A percentile compares a stretch with the other conserved stretches of the same genome.
Evolutionary conservation across 2,113 vertebrate genomes (phyloP).

Genomic region (Smithornis capensis): DNA sequence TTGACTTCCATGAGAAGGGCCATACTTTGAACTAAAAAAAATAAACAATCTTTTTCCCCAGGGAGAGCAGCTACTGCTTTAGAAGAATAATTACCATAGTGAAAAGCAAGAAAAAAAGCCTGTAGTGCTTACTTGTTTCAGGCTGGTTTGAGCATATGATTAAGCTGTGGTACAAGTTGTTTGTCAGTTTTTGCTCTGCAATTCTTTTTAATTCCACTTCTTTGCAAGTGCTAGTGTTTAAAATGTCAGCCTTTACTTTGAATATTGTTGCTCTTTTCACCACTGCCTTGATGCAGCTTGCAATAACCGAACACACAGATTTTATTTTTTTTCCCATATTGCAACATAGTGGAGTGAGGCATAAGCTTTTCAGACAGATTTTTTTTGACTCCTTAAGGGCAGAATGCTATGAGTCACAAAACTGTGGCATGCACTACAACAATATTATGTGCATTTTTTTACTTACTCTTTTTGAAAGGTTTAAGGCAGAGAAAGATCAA

Average conservation of each 20-base stretch:
- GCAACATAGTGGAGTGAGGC: background rate
- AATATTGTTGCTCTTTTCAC: conserved; percentile 39
- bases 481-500: background rate
- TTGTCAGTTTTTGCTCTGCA: conserved; percentile 11
- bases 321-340: background rate
- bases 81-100: background rate
- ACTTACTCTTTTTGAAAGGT: background rate
- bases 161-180: background rate
- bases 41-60: background rate
- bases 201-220: background rate
- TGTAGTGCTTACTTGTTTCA: background rate
- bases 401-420: conserved; percentile 18
- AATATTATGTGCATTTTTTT: background rate
- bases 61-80: background rate
- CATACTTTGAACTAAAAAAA: background rate
- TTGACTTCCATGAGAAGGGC: conserved; percentile 9
- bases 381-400: conserved; percentile 22
- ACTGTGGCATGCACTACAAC: background rate
- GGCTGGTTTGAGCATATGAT: background rate
- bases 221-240: conserved; percentile 8
- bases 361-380: background rate
- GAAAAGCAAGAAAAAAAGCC: background rate
- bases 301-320: background rate
- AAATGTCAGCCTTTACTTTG: conserved; percentile 41
- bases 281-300: background rate